Evolutionary conservation across 2,113 vertebrate genomes (phyloP).

Genomic region (Crypturellus undulatus): DNA sequence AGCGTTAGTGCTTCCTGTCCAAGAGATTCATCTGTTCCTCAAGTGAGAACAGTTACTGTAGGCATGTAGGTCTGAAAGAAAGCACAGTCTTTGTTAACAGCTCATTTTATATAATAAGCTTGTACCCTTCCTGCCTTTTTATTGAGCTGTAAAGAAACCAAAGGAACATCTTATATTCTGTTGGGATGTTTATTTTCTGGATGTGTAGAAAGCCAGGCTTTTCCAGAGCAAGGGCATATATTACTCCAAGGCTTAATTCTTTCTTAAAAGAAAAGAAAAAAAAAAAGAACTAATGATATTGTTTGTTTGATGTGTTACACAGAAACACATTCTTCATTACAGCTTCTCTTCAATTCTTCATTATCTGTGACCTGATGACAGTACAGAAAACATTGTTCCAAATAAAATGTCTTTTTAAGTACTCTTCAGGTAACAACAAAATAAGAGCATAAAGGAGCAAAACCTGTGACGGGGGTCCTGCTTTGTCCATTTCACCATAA

Average conservation of each 20-base stretch:
- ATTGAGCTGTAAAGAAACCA: not conserved
- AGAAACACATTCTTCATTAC: not conserved
- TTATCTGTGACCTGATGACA: not conserved
- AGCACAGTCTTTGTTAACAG: not conserved
- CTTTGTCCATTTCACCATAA: not conserved
- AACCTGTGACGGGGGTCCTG: not conserved
- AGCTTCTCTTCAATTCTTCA: not conserved
- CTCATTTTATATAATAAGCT: not conserved
- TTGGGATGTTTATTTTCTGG: not conserved
- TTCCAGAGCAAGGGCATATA: not conserved
- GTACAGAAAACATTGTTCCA: not conserved
- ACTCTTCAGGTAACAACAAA: not conserved
- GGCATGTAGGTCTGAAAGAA: slow-evolving; percentile 4
- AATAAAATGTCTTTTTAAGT: rapidly evolving
- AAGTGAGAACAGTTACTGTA: not conserved
- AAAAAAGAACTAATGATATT: not conserved
- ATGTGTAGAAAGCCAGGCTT: not conserved
- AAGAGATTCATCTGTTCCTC: slow-evolving; percentile 2
- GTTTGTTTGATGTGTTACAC: not conserved
- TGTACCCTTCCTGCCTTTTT: slow-evolving; percentile 7
- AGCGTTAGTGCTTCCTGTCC: not conserved
- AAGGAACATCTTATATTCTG: rapidly evolving
- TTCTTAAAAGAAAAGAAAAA: not conserved
- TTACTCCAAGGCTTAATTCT: not conserved
- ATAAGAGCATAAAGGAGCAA: not conserved